A percentile compares a stretch with the other conserved stretches of the same genome.
Conservation (phyloP, 2,797 vertebrate genomes). For the Tinamus major region DNA sequence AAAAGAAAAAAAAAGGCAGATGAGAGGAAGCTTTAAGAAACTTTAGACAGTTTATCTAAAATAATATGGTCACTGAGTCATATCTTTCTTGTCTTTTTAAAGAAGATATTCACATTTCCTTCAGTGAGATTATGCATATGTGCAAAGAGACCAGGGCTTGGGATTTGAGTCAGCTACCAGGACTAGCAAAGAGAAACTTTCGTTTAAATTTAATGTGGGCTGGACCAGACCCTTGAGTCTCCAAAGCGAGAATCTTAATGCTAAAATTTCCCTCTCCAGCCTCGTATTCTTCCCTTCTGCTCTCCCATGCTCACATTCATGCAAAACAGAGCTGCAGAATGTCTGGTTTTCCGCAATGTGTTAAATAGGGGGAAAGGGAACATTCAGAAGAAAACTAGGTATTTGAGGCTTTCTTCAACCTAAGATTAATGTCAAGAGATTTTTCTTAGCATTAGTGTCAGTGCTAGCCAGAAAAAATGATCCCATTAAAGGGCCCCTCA, state of each 20-base stretch:
- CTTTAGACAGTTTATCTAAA: constrained; percentile 6
- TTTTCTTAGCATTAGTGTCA: constrained; percentile 82
- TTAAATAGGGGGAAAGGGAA: constrained; percentile 65
- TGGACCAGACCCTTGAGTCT: not conserved
- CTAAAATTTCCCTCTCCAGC: not conserved
- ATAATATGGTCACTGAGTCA: not conserved
- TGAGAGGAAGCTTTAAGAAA: not conserved
- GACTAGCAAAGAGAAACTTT: not conserved
- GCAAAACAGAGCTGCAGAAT: not conserved
- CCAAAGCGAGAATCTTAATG: constrained; percentile 7
- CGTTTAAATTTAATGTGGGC: constrained; percentile 6
- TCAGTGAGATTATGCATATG: not conserved
- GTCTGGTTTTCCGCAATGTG: constrained; percentile 29
- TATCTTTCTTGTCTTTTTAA: not conserved
- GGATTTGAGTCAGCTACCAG: not conserved
- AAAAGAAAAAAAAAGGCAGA: not conserved
- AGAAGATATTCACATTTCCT: not conserved
- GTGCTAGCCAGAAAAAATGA: constrained; percentile 78
- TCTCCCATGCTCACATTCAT: not conserved
- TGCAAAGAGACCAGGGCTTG: not conserved
- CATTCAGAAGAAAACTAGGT: constrained; percentile 75
- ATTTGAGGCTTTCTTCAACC: constrained; percentile 75
- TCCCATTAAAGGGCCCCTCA: constrained; percentile 78
- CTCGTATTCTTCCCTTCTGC: not conserved
- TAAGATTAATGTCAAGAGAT: constrained; percentile 81